Evolutionary conservation across 2,888 invertebrate genomes (phyloP).

Genomic region (Polylopha cassiicola): DNA sequence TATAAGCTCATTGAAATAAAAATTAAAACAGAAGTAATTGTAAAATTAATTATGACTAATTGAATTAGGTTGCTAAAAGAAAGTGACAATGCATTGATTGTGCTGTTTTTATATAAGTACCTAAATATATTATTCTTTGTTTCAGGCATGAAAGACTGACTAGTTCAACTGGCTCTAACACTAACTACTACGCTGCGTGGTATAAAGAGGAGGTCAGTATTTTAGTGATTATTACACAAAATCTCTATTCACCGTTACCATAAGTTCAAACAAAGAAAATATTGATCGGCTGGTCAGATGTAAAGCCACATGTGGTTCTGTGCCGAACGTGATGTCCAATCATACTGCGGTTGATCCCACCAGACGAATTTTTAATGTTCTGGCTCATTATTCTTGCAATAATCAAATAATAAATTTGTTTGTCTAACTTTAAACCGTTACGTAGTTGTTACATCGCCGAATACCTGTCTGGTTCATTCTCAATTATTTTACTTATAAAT

Average conservation of each 20-base stretch:
- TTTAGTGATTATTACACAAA: not conserved
- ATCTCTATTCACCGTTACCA: too few relatives aligned
- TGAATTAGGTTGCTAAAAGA: not conserved
- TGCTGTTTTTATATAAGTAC: not conserved
- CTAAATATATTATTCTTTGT: constrained; percentile 24
- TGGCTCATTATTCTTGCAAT: too few relatives aligned
- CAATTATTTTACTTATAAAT: constrained; percentile 11
- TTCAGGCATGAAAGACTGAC: constrained; percentile 43
- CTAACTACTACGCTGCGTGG: constrained; percentile 14
- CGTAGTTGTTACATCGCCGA: constrained; percentile 8
- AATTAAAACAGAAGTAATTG: too few relatives aligned
- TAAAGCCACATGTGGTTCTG: too few relatives aligned
- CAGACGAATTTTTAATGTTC: too few relatives aligned
- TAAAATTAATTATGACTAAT: too few relatives aligned
- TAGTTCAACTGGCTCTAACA: constrained; percentile 27
- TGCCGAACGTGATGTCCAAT: too few relatives aligned
- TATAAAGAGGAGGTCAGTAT: constrained; percentile 22
- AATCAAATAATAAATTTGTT: too few relatives aligned
- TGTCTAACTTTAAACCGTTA: constrained; percentile 8
- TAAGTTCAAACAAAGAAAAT: too few relatives aligned
- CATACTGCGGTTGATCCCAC: too few relatives aligned
- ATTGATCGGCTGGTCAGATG: too few relatives aligned
- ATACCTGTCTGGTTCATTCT: constrained; percentile 7
- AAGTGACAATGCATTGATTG: constrained; percentile 1
- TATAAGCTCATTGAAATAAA: too few relatives aligned